Base-by-base conservation (phyloP, 2,888 invertebrate species). In the Galerucella calmariensis region DNA sequence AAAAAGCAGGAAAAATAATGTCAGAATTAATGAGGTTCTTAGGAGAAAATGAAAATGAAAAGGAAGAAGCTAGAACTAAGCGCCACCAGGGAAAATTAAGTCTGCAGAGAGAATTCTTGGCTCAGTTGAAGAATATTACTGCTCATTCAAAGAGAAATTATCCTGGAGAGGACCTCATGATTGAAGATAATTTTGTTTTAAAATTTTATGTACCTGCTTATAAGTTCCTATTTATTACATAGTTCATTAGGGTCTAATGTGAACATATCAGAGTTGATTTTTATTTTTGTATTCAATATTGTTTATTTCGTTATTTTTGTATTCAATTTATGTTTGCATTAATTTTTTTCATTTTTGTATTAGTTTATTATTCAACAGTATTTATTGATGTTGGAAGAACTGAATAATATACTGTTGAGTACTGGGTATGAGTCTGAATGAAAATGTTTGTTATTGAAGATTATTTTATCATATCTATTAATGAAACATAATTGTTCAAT, bases 71-170 rank as follows among this genome's bases (percentile, higher is more conserved):
- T 16, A 41, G 66, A 20, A 66, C 6, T 41, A 41, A 6, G 41
- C 35, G 65, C 35, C 65, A 65, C 65, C 10, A 65, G 35, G 41
- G 41, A 65, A 65, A 65, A 35, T 46, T 41, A 14, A 65, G 41
- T 41, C 11, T 65, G 27, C 35, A 41, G n/a, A 27, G 46, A 66
- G 41, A 66, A n/a, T 66, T 66, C n/a, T 44, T 66, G 66, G 66
- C 66, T n/a, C 66, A 66, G 41, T 66, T 41, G 66, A 66, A 63
- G 44, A 46, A 66, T 66, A 46, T 66, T 12, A 66, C 66, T 66
- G 66, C 46, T 63, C 10, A 44, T 66, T 66, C 48, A 46, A 66
- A 66, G n/a, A 44, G 35, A 41, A 46, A 66, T 66, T 16, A 66
- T 63, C 63, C 63, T 14, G 63, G 41, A 66, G 66, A 46, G 20